A percentile compares a stretch with the other conserved stretches of the same genome.
phyloP scores from a whole-genome alignment of 2,888 invertebrate species.

The Melikaiella ostensackeni region DNA sequence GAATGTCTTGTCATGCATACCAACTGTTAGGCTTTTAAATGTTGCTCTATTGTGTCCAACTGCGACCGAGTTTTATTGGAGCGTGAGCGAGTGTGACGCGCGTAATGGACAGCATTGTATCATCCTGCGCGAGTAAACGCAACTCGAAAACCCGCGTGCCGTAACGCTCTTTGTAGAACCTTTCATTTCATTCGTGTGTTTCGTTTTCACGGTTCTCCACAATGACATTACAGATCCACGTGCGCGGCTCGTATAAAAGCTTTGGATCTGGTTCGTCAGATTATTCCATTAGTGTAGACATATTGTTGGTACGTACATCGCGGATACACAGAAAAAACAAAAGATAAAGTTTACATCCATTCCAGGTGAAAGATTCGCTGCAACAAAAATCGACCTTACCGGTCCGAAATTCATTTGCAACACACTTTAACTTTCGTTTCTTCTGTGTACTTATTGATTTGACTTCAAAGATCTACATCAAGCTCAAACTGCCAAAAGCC shows the following conservation, averaged over 20 bases:
- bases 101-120: conserved; percentile 64
- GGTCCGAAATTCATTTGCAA: no score
- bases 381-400: no score
- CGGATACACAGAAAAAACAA: no score
- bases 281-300: conserved; percentile 67
- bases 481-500: no score
- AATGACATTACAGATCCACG: conserved; percentile 17
- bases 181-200: conserved; percentile 8
- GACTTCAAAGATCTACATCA: no score
- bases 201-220: conserved; percentile 7
- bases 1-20: conserved; percentile 22
- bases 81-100: conserved; percentile 62
- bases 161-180: conserved; percentile 16
- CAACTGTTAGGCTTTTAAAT: conserved; percentile 7
- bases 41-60: conserved; percentile 15
- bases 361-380: no score
- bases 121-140: conserved; percentile 53
- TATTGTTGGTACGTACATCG: conserved; percentile 51
- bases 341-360: no score
- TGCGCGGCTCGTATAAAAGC: conserved; percentile 42
- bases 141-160: conserved; percentile 1
- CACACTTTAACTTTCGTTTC: no score
- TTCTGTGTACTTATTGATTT: no score
- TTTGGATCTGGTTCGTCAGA: conserved; percentile 57
- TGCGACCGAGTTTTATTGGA: conserved; percentile 61